phyloP scores from a whole-genome alignment of 2,888 invertebrate species.

The Eulithis prunata region DNA sequence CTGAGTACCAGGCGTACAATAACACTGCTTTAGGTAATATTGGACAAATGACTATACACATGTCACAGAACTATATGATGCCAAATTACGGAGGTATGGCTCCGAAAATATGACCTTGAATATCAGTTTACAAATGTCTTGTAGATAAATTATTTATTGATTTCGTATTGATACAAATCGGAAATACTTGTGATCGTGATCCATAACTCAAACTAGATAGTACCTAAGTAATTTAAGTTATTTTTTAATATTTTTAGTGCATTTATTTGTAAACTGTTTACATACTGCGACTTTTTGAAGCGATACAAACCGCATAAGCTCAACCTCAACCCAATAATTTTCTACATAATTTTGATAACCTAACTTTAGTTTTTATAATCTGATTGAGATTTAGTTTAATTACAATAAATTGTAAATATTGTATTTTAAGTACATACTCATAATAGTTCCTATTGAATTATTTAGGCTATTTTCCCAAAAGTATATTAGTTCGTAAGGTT shows the following conservation, averaged over 20 bases:
- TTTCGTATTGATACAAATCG: not conserved
- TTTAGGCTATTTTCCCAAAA: slow-evolving; percentile 36
- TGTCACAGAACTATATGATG: slow-evolving; percentile 64
- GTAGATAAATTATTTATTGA: slow-evolving; percentile 17
- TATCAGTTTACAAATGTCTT: not conserved
- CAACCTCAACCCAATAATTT: not conserved
- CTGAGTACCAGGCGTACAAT: slow-evolving; percentile 63
- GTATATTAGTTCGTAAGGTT: slow-evolving; percentile 54
- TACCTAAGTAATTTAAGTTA: too few relatives aligned
- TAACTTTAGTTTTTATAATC: not conserved
- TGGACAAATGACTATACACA: slow-evolving; percentile 52
- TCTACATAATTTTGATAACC: slow-evolving; percentile 9
- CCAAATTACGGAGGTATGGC: slow-evolving; percentile 59
- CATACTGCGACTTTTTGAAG: too few relatives aligned
- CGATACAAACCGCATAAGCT: too few relatives aligned
- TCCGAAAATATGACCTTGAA: slow-evolving; percentile 63
- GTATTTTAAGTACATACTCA: slow-evolving; percentile 35
- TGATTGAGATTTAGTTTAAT: not conserved
- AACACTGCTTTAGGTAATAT: slow-evolving; percentile 54
- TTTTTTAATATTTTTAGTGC: not conserved
- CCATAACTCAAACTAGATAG: not conserved
- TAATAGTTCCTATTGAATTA: slow-evolving; percentile 62
- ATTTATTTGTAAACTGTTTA: not conserved
- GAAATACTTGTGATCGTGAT: slow-evolving; percentile 1
- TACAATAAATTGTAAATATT: slow-evolving; percentile 46